Percentiles rank a stretch among this genome's conserved stretches.
Evolutionary conservation across 2,797 vertebrate species (phyloP).

Genomic region (Eulemur albifrons): DNA sequence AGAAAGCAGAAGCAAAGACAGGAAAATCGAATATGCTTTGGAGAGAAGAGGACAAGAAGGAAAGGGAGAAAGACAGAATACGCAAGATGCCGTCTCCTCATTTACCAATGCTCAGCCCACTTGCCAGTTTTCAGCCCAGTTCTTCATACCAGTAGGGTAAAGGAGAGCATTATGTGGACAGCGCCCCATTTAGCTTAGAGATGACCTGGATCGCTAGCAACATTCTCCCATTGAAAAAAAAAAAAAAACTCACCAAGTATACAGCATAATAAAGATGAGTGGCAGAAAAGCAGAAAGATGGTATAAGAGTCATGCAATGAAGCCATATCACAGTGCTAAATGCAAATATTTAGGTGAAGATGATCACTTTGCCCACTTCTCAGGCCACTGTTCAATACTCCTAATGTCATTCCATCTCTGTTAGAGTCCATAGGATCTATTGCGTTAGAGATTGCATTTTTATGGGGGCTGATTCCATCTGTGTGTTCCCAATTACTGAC

Average conservation of each 20-base stretch:
- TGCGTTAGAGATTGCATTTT: neutral
- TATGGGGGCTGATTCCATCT: neutral
- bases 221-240: neutral
- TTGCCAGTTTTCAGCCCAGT: neutral
- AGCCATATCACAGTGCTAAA: fast-evolving
- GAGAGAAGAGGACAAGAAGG: neutral
- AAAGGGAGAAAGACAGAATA: neutral
- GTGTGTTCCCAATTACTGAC: neutral
- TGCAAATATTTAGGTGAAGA: neutral
- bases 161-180: neutral
- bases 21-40: constrained; percentile 35
- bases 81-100: neutral
- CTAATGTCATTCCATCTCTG: neutral
- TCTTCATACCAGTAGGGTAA: neutral
- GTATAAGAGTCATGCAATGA: neutral
- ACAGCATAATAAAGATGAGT: neutral
- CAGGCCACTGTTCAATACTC: neutral
- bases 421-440: neutral
- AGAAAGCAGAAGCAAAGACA: neutral
- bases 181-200: neutral
- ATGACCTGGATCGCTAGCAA: neutral
- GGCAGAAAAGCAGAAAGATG: neutral
- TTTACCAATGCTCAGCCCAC: neutral
- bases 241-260: neutral
- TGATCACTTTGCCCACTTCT: neutral